These are phyloP conservation scores for Gadopsis bispinosus DNA, from an alignment of 2,797 vertebrate genomes.

Conservation along the genomic window DNA sequence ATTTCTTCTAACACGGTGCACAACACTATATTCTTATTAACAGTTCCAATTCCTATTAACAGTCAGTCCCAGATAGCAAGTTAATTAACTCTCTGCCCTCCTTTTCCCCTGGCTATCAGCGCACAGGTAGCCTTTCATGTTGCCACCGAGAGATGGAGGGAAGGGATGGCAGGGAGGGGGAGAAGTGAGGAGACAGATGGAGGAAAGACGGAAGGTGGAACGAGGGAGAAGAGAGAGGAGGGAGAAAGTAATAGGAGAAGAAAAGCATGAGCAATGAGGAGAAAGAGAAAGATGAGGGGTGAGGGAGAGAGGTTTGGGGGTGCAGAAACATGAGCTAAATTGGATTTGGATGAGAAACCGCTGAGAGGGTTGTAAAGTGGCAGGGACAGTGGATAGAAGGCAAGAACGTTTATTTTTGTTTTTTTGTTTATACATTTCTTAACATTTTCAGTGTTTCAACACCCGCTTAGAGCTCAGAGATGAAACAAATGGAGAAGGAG, in stretches of 20 bases:
- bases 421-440: conserved; percentile 43
- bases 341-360: conserved; percentile 79
- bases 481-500: conserved; percentile 55
- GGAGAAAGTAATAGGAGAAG: conserved; percentile 43
- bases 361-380: conserved; percentile 77
- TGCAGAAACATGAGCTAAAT: conserved; percentile 72
- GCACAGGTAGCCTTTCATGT: conserved; percentile 85
- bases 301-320: conserved; percentile 21
- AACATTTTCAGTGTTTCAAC: conserved; percentile 58
- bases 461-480: conserved; percentile 65
- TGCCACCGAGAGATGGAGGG: conserved; percentile 62
- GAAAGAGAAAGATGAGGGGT: conserved; percentile 51
- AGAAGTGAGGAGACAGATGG: conserved; percentile 38
- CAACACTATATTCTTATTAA: conserved; percentile 73
- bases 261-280: conserved; percentile 57
- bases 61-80: conserved; percentile 75
- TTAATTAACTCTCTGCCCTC: conserved; percentile 81
- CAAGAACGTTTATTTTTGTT: conserved; percentile 37
- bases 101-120: conserved; percentile 80
- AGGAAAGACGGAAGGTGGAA: conserved; percentile 31
- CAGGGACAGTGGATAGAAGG: conserved; percentile 56
- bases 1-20: conserved; percentile 49
- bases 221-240: conserved; percentile 16
- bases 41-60: conserved; percentile 76
- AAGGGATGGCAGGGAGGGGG: conserved; percentile 22